Evolutionary conservation across 2,797 vertebrate species (phyloP).

Genomic region (Hirundo rustica): DNA sequence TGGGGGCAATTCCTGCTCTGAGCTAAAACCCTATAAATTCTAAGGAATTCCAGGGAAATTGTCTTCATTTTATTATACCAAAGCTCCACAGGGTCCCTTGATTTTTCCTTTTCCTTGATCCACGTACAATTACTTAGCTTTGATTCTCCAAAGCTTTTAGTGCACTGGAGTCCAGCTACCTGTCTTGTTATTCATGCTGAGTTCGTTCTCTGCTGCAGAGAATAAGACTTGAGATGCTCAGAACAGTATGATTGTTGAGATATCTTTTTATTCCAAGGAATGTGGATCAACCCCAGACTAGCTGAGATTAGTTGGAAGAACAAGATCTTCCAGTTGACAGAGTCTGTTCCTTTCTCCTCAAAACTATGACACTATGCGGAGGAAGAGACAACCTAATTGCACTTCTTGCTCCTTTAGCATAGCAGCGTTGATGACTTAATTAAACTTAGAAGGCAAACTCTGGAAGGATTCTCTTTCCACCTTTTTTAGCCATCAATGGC

Average conservation of each 20-base stretch:
- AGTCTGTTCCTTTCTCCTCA: neutral
- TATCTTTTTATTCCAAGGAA: neutral
- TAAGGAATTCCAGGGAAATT: neutral
- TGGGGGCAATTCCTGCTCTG: neutral
- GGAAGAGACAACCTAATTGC: neutral
- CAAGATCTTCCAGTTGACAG: neutral
- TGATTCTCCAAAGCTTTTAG: neutral
- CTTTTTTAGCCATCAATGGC: neutral
- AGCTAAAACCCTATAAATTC: neutral
- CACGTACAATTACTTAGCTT: neutral
- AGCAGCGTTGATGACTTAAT: neutral
- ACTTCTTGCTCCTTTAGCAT: neutral
- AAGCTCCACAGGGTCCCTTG: neutral
- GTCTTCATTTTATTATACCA: neutral
- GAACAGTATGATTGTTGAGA: neutral
- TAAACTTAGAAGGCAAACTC: neutral
- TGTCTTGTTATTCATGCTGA: neutral
- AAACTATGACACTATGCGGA: neutral
- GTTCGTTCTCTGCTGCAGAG: neutral
- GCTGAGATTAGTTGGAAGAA: neutral
- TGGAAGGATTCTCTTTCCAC: neutral
- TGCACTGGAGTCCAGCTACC: neutral
- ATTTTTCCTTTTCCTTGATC: neutral
- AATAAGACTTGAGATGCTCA: neutral
- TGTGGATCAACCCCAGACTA: neutral